Evolutionary conservation across 2,113 vertebrate genomes (phyloP).

Genomic region (Corythoichthys intestinalis): DNA sequence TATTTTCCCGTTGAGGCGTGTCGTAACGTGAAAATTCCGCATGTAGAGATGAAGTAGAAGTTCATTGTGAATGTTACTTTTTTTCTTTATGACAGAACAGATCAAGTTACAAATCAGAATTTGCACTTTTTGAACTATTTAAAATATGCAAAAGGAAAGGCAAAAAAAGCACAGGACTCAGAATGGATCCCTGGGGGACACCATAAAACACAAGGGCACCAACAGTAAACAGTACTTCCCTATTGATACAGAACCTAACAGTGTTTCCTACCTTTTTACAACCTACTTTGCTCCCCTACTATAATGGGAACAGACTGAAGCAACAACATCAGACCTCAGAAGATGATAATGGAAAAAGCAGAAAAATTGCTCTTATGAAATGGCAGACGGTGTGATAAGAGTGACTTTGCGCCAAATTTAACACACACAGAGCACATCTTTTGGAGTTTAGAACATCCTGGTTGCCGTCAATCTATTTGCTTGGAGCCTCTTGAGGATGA

Average conservation of each 20-base stretch:
- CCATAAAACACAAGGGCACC: background rate
- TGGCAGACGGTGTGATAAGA: slow-evolving; percentile 24
- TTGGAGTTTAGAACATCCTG: slow-evolving; percentile 36
- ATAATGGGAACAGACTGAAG: background rate
- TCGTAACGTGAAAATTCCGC: no score
- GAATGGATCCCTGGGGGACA: background rate
- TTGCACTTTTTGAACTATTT: no score
- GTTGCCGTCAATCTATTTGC: slow-evolving; percentile 33
- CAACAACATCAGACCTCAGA: background rate
- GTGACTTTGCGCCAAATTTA: slow-evolving; percentile 9
- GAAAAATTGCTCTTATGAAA: slow-evolving; percentile 10
- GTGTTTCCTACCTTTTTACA: no score
- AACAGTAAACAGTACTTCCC: no score
- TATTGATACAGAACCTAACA: no score
- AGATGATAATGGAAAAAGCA: background rate
- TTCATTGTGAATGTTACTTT: no score
- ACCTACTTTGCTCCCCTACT: background rate
- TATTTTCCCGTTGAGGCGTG: no score
- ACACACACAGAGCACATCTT: slow-evolving; percentile 1
- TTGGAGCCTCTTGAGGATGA: slow-evolving; percentile 43
- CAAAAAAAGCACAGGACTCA: background rate
- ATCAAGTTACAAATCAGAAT: no score
- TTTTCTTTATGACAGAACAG: no score
- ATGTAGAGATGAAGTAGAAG: no score
- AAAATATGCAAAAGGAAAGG: no score